Evolutionary conservation across 2,888 invertebrate genomes (phyloP).

Genomic region (Arrhopalites spinosus): DNA sequence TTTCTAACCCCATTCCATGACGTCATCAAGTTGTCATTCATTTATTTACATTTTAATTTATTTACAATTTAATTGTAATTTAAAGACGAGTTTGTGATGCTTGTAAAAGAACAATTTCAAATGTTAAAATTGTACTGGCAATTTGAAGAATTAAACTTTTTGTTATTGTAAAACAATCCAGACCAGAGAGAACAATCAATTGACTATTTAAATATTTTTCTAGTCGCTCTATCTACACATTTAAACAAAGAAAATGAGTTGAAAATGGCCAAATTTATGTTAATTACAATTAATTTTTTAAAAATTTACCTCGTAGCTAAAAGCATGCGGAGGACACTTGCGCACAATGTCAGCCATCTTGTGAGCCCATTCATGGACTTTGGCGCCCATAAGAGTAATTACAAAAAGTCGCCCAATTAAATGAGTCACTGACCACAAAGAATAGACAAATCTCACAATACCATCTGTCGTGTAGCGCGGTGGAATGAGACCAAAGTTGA

Average conservation of each 20-base stretch:
- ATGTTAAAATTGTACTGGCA: background rate
- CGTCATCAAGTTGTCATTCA: no score
- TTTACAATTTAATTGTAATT: no score
- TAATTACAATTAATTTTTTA: no score
- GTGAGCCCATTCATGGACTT: constrained; percentile 23
- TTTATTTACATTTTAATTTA: no score
- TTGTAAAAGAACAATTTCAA: background rate
- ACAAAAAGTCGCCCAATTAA: background rate
- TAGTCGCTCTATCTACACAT: background rate
- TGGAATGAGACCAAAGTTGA: no score
- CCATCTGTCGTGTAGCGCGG: background rate
- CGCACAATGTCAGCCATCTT: background rate
- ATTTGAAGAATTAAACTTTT: background rate
- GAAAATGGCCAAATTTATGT: no score
- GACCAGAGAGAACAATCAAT: background rate
- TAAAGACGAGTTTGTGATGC: background rate
- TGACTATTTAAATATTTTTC: background rate
- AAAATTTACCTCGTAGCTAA: background rate
- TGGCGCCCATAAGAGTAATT: background rate
- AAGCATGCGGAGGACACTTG: constrained; percentile 5
- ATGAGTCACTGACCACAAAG: constrained; percentile 13
- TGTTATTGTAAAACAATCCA: background rate
- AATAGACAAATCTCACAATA: background rate
- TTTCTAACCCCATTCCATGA: no score
- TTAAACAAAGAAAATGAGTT: background rate